Percentiles rank a stretch among this genome's conserved stretches.
Evolutionary conservation across 2,113 vertebrate genomes (phyloP).

Genomic region (Cyphomyrus plagiostoma): DNA sequence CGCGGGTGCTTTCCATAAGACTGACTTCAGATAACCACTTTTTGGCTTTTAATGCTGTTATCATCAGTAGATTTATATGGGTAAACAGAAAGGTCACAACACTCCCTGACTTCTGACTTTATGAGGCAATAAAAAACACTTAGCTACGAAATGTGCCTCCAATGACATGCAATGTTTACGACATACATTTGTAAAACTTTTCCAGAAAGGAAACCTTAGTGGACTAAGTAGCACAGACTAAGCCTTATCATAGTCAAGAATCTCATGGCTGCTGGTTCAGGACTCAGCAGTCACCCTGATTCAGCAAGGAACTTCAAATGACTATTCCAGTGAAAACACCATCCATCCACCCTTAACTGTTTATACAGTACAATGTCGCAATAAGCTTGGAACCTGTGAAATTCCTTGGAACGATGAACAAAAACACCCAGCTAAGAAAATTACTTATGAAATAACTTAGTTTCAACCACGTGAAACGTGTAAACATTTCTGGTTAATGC

Average conservation of each 20-base stretch:
- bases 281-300: neutral
- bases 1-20: neutral
- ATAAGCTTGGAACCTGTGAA: neutral
- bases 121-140: conserved; percentile 3
- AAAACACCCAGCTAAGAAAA: neutral
- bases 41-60: neutral
- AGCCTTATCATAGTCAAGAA: neutral
- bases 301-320: neutral
- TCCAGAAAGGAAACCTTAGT: neutral
- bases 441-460: neutral
- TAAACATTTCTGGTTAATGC: neutral
- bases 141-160: neutral
- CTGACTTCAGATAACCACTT: conserved; percentile 4
- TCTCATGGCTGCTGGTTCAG: neutral
- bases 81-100: neutral
- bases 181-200: neutral
- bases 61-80: neutral
- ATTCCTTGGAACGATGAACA: neutral
- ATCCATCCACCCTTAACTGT: neutral
- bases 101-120: neutral
- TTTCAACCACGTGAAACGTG: neutral
- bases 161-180: neutral
- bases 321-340: neutral
- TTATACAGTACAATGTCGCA: neutral
- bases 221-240: neutral